Conservation (phyloP, 2,888 invertebrate species). For the Vanessa cardui region DNA sequence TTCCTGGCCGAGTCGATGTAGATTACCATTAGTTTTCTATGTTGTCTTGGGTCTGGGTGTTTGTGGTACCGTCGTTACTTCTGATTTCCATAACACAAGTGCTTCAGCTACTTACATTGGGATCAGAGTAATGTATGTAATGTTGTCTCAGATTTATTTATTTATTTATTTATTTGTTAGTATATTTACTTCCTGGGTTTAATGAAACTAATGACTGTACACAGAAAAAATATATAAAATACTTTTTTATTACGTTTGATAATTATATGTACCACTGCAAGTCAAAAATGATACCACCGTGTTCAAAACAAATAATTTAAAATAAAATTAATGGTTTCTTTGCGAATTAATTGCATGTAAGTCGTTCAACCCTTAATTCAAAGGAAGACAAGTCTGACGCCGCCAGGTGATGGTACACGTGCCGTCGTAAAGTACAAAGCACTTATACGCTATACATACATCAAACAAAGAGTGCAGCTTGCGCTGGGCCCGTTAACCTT, state of each 20-base stretch:
- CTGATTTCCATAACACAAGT: too few relatives aligned
- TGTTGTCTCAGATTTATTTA: too few relatives aligned
- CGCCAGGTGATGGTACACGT: slow-evolving; percentile 38
- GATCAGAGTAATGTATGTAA: too few relatives aligned
- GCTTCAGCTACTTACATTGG: too few relatives aligned
- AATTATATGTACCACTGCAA: too few relatives aligned
- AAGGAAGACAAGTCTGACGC: slow-evolving; percentile 23
- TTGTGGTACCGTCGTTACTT: too few relatives aligned
- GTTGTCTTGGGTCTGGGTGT: too few relatives aligned
- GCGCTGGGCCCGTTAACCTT: slow-evolving; percentile 39
- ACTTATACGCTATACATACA: slow-evolving; percentile 35
- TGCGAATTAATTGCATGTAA: slow-evolving; percentile 24
- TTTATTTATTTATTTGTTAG: too few relatives aligned
- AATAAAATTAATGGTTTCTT: not conserved
- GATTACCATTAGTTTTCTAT: too few relatives aligned
- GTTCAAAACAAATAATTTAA: not conserved
- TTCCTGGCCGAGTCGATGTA: too few relatives aligned
- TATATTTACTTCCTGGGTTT: not conserved
- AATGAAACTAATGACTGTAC: not conserved
- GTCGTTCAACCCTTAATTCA: slow-evolving; percentile 25
- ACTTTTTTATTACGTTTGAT: too few relatives aligned
- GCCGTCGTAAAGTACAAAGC: slow-evolving; percentile 35
- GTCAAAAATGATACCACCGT: not conserved
- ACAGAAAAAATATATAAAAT: too few relatives aligned
- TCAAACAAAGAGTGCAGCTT: slow-evolving; percentile 41